Evolutionary conservation across 2,113 vertebrate species (phyloP), one percentile per base, ranked within the genome.

Genomic region (Arenaria interpres): DNA sequence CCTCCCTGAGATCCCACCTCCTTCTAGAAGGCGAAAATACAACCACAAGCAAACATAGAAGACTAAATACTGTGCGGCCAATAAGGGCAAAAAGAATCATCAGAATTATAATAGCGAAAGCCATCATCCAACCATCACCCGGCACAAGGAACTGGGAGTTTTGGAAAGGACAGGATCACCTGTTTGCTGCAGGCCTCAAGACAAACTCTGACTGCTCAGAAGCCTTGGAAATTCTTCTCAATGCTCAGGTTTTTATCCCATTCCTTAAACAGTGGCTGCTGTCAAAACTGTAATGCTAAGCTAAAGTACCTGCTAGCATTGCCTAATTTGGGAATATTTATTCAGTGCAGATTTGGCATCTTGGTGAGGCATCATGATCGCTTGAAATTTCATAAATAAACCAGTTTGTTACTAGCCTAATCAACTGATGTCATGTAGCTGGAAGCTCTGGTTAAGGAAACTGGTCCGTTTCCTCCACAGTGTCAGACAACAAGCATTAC

Each of bases 381-480:
- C 64, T 73, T 37, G 54, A 80, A 74, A 56, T 64, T 67, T 77
- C 32, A 28, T 88, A 60, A 86, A 77, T 24, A 67, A 93, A 78
- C 43, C 14, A 2, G 7, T 37, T 80, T 7, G 67, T 56, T 77
- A 48, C 24, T 32, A 17, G 32, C 32, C 25, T 46, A 63, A 57
- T 74, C 64, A 92, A 66, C 37, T 7, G 14, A 83, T 43, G 25
- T 88, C 50, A 21, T 27, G 23, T 7, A 56, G 64, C 35, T 68
- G 60, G 27, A 77, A 86, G 54, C 8, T 23, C 41, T 74, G 16
- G 50, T 33, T 50, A 62, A 85, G 67, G 22, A 73, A 91, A 54
- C 8, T 2, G 22, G 6, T 73, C 45, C 0, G 0, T 35, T 77
- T 73, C 33, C 43, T 69, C 33, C 68, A 32, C 5, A 2, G 67